Base-by-base conservation (phyloP, 2,888 invertebrate species). In the Branchipolynoe longqiensis region DNA sequence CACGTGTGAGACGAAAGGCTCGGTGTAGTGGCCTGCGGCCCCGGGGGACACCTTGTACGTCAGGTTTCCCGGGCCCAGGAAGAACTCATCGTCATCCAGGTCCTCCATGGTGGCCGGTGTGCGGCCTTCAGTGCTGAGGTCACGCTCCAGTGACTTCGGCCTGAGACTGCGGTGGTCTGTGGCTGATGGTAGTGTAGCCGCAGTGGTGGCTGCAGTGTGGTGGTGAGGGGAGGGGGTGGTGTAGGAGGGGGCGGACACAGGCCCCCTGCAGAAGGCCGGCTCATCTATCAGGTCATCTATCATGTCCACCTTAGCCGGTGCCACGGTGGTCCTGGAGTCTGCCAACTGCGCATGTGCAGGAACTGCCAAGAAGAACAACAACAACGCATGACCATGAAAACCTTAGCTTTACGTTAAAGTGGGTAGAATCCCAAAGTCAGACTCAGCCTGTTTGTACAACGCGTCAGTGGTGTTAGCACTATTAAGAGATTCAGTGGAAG, bases 281-380 rank as follows among this genome's bases (percentile, higher is more conserved):
- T 78, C 78, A 78, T 78, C 78, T 48, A 78, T 78, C 78, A 78
- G 31, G 25, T 78, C 78, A n/a, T 78, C 78, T 48, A 78, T 78
- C 78, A 78, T 78, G 31, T 78, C 78, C 28, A 54, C 54, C 48
- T 78, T 78, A 62, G 28, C 62, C n/a, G n/a, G n/a, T n/a, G n/a
- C n/a, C n/a, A n/a, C n/a, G 73, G 36, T 14, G 38, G 36, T 69
- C 78, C 48, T 78, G 28, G 31, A 28, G 1, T 78, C 78, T 78
- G 41, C 33, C 73, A n/a, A n/a, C n/a, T 41, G 78, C 78, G 48
- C 41, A 54, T 31, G 78, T n/a, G 48, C 48, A 36, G 69, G 69
- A 33, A 78, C 78, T 78, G 78, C 78, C 78, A 78, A 78, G 38
- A 54, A 78, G 31, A 78, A 78, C 38, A 73, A 78, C 38, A 41